Conservation (phyloP, 1,140 invertebrate genomes). For the Scaptodrosophila lebanonensis region DNA sequence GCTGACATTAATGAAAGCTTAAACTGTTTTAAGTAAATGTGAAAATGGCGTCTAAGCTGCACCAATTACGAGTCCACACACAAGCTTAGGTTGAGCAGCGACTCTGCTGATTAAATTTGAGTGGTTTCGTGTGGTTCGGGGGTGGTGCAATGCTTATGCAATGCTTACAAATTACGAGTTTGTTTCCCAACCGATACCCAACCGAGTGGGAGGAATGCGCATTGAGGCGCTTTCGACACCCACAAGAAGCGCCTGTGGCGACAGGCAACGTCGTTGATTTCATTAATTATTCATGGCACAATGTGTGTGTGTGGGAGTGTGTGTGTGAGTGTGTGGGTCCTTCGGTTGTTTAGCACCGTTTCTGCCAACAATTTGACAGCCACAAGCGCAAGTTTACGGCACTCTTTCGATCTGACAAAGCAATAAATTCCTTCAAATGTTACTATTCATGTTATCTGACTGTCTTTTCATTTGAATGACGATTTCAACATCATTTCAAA, state of each 20-base stretch:
- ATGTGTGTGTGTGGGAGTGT: conserved; percentile 11
- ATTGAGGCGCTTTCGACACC: conserved; percentile 17
- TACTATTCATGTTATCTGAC: too few relatives aligned
- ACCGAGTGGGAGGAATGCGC: background rate
- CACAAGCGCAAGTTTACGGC: too few relatives aligned
- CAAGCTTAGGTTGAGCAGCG: conserved; percentile 21
- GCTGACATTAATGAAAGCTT: conserved; percentile 45
- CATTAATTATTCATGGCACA: conserved; percentile 64
- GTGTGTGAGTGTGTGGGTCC: too few relatives aligned
- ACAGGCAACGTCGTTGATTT: conserved; percentile 46
- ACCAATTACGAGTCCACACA: conserved; percentile 33
- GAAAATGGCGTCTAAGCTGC: conserved; percentile 6
- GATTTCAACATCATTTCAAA: too few relatives aligned
- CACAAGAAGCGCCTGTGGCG: conserved; percentile 7
- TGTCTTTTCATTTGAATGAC: too few relatives aligned
- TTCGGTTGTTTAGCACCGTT: too few relatives aligned
- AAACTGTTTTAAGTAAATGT: conserved; percentile 36
- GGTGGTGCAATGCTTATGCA: conserved; percentile 19
- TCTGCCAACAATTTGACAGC: too few relatives aligned
- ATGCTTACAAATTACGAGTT: conserved; percentile 39
- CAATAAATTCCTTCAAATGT: too few relatives aligned
- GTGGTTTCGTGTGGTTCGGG: background rate
- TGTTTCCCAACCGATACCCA: background rate
- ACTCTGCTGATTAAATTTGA: conserved; percentile 59
- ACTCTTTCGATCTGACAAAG: too few relatives aligned